Conservation (phyloP, 92 coral and sea anemone species). For the Heteractis magnifica region DNA sequence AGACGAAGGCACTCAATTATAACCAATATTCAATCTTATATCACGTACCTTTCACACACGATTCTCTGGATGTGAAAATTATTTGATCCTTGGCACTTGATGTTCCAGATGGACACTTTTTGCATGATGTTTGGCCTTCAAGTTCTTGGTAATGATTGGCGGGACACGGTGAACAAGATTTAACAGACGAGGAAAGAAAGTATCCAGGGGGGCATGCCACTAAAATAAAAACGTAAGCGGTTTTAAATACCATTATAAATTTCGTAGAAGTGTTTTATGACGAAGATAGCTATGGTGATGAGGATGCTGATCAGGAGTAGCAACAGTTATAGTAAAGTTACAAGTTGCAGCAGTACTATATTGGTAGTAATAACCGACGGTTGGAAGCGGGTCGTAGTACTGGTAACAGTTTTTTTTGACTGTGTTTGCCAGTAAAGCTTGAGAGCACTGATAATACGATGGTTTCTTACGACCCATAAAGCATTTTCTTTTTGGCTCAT, state of each 20-base stretch:
- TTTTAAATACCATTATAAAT: neutral
- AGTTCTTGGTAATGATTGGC: constrained; percentile 56
- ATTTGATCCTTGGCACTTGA: constrained; percentile 26
- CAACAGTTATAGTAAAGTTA: too few species aligned
- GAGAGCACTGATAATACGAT: too few species aligned
- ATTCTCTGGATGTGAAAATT: constrained; percentile 17
- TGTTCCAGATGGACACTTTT: constrained; percentile 52
- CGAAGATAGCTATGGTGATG: too few species aligned
- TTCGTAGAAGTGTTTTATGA: neutral
- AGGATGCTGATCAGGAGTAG: too few species aligned
- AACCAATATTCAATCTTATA: neutral
- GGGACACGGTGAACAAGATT: constrained; percentile 49
- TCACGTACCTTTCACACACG: constrained; percentile 18
- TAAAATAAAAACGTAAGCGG: constrained; percentile 2
- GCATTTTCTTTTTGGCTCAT: too few species aligned
- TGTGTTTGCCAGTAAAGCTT: too few species aligned
- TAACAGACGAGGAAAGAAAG: constrained; percentile 25
- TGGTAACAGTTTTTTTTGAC: too few species aligned
- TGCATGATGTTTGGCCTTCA: constrained; percentile 57
- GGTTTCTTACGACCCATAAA: too few species aligned
- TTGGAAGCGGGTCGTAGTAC: too few species aligned
- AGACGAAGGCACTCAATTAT: too few species aligned
- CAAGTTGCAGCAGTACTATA: too few species aligned
- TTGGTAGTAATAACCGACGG: too few species aligned
- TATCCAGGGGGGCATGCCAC: constrained; percentile 65